Conservation (phyloP, 2,797 vertebrate species). For the Synaphobranchus kaupii region DNA sequence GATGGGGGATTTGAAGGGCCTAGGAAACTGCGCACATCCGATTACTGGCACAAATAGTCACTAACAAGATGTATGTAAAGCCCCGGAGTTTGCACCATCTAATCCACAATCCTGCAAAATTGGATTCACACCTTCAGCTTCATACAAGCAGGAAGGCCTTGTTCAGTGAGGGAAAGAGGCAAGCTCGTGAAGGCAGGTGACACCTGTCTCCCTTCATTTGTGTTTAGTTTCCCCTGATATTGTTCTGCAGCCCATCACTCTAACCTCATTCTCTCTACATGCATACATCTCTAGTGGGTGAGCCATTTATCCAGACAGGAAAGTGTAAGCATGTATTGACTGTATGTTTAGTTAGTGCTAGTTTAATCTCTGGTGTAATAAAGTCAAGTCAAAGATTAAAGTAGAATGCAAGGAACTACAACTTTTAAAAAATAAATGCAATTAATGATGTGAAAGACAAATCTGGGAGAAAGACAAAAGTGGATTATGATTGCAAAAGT, state of each 20-base stretch:
- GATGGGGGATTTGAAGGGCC: conserved; percentile 62
- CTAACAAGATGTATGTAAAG: conserved; percentile 67
- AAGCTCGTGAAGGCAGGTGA: conserved; percentile 50
- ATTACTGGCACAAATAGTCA: conserved; percentile 71
- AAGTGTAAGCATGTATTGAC: background rate
- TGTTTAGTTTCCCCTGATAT: conserved; percentile 5
- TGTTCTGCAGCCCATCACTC: conserved; percentile 33
- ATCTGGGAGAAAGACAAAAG: background rate
- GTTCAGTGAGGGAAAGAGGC: conserved; percentile 44
- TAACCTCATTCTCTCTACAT: background rate
- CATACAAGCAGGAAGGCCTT: conserved; percentile 48
- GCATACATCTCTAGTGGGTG: background rate
- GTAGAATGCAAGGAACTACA: background rate
- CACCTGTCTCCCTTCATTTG: conserved; percentile 60
- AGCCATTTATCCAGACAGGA: background rate
- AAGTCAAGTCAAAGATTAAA: conserved; percentile 21
- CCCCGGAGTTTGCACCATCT: conserved; percentile 53
- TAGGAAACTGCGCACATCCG: conserved; percentile 70
- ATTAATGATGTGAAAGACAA: background rate
- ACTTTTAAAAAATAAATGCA: background rate
- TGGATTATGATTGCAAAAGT: background rate
- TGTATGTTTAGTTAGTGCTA: background rate
- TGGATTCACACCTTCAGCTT: conserved; percentile 70
- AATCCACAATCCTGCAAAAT: conserved; percentile 70
- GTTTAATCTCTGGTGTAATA: background rate